Base-by-base conservation (phyloP, 2,113 vertebrate species). In the Copsychus sechellarum region DNA sequence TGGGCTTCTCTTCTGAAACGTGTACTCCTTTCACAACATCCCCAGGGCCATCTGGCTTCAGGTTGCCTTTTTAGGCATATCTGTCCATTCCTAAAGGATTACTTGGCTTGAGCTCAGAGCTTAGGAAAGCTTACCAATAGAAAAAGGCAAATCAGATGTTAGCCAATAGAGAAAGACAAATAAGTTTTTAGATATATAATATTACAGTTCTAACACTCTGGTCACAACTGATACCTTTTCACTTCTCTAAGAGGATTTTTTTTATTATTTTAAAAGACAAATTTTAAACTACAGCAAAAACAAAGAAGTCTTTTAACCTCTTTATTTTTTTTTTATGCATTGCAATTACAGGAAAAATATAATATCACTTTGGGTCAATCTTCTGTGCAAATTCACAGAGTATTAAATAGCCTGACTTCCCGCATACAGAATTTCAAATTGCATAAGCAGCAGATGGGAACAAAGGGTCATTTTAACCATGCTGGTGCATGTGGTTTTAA, bases 391-490 rank as follows among this genome's bases (percentile, higher is more conserved):
- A 96, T 74, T 62, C 84, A 74, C 23, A 64, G 50, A 57, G 81
- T 86, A 92, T 95, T 92, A 92, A 93, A 81, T 82, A 91, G 76
- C 80, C 48, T 91, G 57, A 69, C 42, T 95, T 91, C 71, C 56
- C 43, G 2, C 1, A 1, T 90, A 43, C 36, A 86, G 58, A 51
- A 65, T 95, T 95, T 84, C 81, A 91, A 96, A 84, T 69, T 92
- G 76, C 14, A 0, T 92, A 91, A 92, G 86, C 54, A 91, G 86
- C 76, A 73, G 76, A 96, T 80, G 38, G 74, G 74, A 95, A 94
- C 73, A 95, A 95, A 81, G 40, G 61, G 58, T 64, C 72, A 83
- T 93, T 96, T 84, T 93, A 82, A 79, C 74, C 61, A 53, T 72
- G 76, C 42, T 19, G 33, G 26, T 64, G 26, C 7, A 2, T 61